Evolutionary conservation across 2,888 invertebrate genomes (phyloP).

Genomic region (Scaptomyza parva): DNA sequence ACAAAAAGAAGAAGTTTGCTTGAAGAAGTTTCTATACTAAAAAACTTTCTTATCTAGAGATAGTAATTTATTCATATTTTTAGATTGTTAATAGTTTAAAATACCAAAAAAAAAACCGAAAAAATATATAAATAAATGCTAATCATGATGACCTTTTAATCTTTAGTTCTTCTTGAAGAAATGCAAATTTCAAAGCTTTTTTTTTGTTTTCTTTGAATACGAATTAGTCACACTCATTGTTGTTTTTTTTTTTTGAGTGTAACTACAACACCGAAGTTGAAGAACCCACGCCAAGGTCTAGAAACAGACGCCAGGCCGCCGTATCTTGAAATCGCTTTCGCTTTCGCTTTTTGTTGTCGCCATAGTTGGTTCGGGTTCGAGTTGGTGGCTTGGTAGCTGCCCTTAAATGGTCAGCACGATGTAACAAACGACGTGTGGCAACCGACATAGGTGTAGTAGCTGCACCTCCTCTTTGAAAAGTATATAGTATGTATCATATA

Average conservation of each 20-base stretch:
- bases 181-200: neutral
- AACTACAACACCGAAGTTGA: slow-evolving; percentile 54
- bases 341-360: slow-evolving; percentile 73
- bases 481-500: neutral
- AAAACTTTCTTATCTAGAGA: too few relatives aligned
- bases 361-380: slow-evolving; percentile 13
- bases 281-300: slow-evolving; percentile 77
- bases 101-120: neutral
- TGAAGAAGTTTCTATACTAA: too few relatives aligned
- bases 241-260: slow-evolving; percentile 24
- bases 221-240: too few relatives aligned
- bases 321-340: slow-evolving; percentile 68
- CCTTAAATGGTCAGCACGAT: slow-evolving; percentile 71
- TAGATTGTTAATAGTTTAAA: neutral
- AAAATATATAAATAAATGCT: too few relatives aligned
- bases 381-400: slow-evolving; percentile 37
- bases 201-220: too few relatives aligned
- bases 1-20: too few relatives aligned
- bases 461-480: neutral
- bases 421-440: slow-evolving; percentile 62
- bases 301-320: slow-evolving; percentile 17
- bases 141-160: neutral
- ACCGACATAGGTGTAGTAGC: slow-evolving; percentile 19
- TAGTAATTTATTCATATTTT: neutral
- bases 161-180: neutral